Conservation (phyloP, 1,140 invertebrate genomes). For the Drosophila persimilis region DNA sequence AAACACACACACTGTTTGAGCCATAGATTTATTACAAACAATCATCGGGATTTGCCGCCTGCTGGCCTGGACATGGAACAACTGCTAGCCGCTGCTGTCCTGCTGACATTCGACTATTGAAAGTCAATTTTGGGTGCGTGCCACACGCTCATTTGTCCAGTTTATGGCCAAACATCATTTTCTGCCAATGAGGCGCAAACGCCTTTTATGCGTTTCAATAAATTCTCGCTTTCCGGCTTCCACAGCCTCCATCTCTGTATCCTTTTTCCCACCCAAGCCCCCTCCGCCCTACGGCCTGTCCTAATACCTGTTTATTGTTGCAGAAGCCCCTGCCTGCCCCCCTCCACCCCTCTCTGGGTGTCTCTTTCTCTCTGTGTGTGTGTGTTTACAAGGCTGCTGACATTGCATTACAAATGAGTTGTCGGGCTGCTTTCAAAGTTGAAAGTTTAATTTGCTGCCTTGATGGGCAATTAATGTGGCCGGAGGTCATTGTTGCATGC, state of each 20-base stretch:
- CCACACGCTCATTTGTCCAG: conserved; percentile 79
- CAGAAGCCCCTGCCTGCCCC: not conserved
- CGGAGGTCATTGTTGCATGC: not conserved
- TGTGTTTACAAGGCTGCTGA: conserved; percentile 38
- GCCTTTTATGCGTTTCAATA: conserved; percentile 78
- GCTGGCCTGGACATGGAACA: conserved; percentile 15
- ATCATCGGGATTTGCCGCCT: conserved; percentile 68
- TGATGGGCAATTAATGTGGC: conserved; percentile 31
- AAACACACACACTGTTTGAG: conserved; percentile 42
- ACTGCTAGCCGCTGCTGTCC: conserved; percentile 17
- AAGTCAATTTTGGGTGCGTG: conserved; percentile 79
- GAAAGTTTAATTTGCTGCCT: conserved; percentile 48
- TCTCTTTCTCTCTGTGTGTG: too few relatives aligned
- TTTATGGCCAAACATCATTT: conserved; percentile 75
- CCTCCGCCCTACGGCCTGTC: too few relatives aligned
- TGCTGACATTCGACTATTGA: conserved; percentile 67
- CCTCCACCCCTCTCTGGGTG: too few relatives aligned
- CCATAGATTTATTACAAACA: conserved; percentile 76
- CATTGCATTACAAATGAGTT: conserved; percentile 60
- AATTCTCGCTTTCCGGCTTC: conserved; percentile 69
- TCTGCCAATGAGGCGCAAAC: conserved; percentile 56
- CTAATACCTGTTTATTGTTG: conserved; percentile 81
- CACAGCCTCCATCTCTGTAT: not conserved
- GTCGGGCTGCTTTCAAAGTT: conserved; percentile 20
- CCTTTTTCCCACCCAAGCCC: not conserved